These are phyloP conservation scores for Leptopterna dolabrata DNA, from an alignment of 2,888 invertebrate species.

Conservation along the genomic window DNA sequence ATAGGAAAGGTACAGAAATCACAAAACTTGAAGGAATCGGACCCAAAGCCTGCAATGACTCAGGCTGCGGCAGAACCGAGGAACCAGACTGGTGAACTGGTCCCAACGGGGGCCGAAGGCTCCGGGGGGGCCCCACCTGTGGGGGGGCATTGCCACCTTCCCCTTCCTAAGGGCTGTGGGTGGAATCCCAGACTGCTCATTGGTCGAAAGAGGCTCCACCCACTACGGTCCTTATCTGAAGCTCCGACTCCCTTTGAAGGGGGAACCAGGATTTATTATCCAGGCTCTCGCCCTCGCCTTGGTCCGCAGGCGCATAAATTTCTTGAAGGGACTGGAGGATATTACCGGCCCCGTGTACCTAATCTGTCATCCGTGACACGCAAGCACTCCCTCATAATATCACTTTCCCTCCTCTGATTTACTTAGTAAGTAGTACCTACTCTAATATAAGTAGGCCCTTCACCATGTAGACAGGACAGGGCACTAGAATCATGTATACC, in stretches of 20 bases:
- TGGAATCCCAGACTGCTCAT: neutral
- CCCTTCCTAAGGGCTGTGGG: neutral
- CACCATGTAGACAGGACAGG: no score
- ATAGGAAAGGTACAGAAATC: neutral
- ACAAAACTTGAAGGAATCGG: neutral
- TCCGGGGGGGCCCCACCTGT: constrained; percentile 9
- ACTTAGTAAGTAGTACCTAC: neutral
- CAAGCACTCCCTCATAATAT: constrained; percentile 19
- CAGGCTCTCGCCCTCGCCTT: constrained; percentile 9
- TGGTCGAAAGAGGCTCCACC: constrained; percentile 17
- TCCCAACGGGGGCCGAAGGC: neutral
- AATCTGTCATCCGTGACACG: constrained; percentile 34
- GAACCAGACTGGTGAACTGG: constrained; percentile 29
- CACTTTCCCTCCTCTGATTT: neutral
- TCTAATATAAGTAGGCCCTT: no score
- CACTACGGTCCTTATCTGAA: neutral
- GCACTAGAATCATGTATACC: no score
- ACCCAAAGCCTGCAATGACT: constrained; percentile 6
- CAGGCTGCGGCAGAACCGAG: neutral
- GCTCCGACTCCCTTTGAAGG: constrained; percentile 9
- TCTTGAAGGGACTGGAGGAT: constrained; percentile 25
- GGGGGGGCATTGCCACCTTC: neutral
- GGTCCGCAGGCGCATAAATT: constrained; percentile 26
- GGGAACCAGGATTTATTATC: constrained; percentile 32
- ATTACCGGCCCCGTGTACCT: constrained; percentile 10